phyloP scores from a whole-genome alignment of 92 coral and sea anemone species.

The Nematostella vectensis region DNA sequence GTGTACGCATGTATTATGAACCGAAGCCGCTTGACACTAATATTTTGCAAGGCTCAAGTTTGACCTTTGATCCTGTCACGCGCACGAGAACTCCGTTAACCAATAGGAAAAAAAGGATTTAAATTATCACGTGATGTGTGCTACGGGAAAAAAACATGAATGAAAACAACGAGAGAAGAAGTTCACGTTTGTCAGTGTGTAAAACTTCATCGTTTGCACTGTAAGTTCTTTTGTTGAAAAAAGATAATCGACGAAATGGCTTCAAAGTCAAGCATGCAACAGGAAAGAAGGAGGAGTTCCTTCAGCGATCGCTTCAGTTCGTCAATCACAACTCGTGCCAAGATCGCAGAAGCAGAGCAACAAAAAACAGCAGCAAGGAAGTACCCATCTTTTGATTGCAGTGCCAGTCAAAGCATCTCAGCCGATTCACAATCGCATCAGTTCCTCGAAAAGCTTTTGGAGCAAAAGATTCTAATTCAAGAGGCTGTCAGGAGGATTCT shows the following conservation, averaged over 20 bases:
- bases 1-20: constrained; percentile 11
- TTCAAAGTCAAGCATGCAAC: constrained; percentile 10
- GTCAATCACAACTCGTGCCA: constrained; percentile 6
- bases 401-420: constrained; percentile 40
- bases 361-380: constrained; percentile 31
- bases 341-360: neutral
- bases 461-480: constrained; percentile 53
- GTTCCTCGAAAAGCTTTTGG: constrained; percentile 44
- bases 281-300: constrained; percentile 15
- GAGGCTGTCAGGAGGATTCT: constrained; percentile 57
- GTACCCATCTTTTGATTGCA: constrained; percentile 55
- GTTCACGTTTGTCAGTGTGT: too few species aligned
- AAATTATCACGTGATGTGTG: constrained; percentile 23
- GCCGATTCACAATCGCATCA: constrained; percentile 47
- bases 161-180: too few species aligned
- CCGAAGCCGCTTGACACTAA: too few species aligned
- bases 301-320: constrained; percentile 12
- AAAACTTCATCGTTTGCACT: too few species aligned
- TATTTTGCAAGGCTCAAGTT: neutral
- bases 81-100: constrained; percentile 2
- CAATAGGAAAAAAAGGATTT: constrained; percentile 11
- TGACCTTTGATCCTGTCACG: constrained; percentile 19
- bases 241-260: constrained; percentile 8
- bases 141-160: too few species aligned
- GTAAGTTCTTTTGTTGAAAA: constrained; percentile 7